Evolutionary conservation across 2,797 vertebrate species (phyloP).

Genomic region (Lacerta agilis): DNA sequence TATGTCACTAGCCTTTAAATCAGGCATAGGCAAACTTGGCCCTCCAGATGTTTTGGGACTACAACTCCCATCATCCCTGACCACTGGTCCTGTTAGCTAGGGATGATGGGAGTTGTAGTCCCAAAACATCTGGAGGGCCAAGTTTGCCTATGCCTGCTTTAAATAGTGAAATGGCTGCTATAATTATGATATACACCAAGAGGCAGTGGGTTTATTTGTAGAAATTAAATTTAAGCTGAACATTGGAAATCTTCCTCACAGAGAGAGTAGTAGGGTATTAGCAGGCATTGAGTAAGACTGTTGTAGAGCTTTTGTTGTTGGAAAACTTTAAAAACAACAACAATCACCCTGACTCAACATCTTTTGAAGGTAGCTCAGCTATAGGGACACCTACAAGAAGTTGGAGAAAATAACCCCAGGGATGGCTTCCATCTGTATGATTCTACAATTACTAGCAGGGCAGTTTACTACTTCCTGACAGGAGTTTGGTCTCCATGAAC

Average conservation of each 20-base stretch:
- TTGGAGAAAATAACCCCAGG: constrained; percentile 5
- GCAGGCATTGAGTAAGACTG: background rate
- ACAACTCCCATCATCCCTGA: too few relatives aligned
- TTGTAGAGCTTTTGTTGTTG: background rate
- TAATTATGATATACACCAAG: background rate
- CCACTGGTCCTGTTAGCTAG: too few relatives aligned
- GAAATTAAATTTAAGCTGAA: background rate
- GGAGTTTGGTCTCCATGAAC: constrained; percentile 10
- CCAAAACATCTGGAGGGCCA: too few relatives aligned
- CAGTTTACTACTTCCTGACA: constrained; percentile 38
- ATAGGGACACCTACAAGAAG: background rate
- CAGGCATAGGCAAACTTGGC: too few relatives aligned
- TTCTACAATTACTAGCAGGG: constrained; percentile 15
- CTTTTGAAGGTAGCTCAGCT: background rate
- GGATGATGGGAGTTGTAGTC: too few relatives aligned
- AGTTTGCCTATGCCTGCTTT: too few relatives aligned
- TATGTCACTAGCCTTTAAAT: background rate
- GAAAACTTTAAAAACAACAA: background rate
- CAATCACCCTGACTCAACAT: background rate
- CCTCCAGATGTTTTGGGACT: too few relatives aligned
- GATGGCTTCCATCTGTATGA: constrained; percentile 10
- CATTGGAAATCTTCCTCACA: constrained; percentile 1
- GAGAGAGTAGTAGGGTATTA: background rate
- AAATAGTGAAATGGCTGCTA: background rate
- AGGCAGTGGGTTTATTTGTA: background rate